Evolutionary conservation across 2,888 invertebrate genomes (phyloP).

Genomic region (Smittia aterrima): DNA sequence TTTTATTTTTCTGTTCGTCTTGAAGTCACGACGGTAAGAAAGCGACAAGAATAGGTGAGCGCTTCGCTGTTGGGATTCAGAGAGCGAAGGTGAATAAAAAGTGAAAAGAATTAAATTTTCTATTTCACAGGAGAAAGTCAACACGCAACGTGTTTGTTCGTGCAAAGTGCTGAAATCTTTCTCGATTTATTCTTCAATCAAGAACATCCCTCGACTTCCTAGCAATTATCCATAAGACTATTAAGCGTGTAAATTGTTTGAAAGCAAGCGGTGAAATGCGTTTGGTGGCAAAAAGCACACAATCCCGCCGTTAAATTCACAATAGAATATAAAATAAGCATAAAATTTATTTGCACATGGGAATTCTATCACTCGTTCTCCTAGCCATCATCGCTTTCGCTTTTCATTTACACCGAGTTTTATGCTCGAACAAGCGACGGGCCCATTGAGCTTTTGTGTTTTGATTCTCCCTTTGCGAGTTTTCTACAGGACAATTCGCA

Average conservation of each 20-base stretch:
- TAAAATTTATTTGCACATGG: constrained; percentile 41
- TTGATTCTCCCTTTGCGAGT: constrained; percentile 15
- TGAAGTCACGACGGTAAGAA: background rate
- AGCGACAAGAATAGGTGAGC: background rate
- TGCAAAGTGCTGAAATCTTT: no score
- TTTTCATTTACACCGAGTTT: constrained; percentile 31
- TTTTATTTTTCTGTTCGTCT: background rate
- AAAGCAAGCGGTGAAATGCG: background rate
- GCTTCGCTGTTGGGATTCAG: no score
- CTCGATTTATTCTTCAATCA: no score
- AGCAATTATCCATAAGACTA: no score
- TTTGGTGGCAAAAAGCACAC: constrained; percentile 3
- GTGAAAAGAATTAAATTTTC: constrained; percentile 8
- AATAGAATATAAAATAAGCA: constrained; percentile 42
- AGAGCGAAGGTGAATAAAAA: no score
- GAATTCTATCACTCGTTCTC: background rate
- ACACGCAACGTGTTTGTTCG: background rate
- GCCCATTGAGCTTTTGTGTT: constrained; percentile 33
- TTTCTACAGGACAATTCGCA: background rate
- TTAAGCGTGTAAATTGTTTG: background rate
- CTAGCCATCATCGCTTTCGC: constrained; percentile 23
- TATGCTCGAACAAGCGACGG: background rate
- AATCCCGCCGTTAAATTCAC: constrained; percentile 18
- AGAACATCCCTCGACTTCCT: no score
- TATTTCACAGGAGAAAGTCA: background rate